Percentiles rank a stretch among this genome's conserved stretches.
phyloP scores from a whole-genome alignment of 2,113 vertebrate species.

The Misgurnus mizolepis region DNA sequence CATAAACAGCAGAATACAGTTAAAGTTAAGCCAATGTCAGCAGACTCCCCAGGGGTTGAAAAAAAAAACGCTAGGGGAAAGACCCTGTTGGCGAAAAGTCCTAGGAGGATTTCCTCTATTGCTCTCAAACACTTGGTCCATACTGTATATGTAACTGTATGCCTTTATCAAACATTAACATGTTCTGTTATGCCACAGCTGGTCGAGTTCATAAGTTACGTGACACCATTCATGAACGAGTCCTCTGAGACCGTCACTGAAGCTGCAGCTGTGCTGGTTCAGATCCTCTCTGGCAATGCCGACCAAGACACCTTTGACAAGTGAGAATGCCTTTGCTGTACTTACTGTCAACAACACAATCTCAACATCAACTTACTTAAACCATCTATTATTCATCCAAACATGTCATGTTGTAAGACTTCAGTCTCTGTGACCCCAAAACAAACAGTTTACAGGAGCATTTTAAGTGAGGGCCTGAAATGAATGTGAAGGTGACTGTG shows the following conservation, averaged over 20 bases:
- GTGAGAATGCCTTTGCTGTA: constrained; percentile 52
- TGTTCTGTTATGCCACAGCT: constrained; percentile 55
- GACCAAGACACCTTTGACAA: constrained; percentile 66
- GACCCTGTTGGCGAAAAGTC: no score
- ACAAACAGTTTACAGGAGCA: no score
- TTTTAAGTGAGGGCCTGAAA: no score
- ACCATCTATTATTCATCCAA: no score
- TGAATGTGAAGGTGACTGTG: neutral
- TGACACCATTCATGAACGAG: constrained; percentile 54
- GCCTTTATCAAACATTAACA: neutral
- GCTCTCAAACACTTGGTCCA: neutral
- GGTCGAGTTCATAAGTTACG: constrained; percentile 36
- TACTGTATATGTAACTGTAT: neutral
- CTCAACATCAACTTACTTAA: neutral
- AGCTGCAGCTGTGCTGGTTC: constrained; percentile 57
- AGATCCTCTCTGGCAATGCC: constrained; percentile 61
- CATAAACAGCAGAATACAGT: no score
- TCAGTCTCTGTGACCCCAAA: no score
- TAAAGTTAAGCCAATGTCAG: no score
- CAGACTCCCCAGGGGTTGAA: no score
- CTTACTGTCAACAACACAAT: neutral
- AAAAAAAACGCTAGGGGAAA: no score
- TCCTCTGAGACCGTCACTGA: constrained; percentile 49
- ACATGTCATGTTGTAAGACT: no score
- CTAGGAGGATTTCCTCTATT: neutral